Conservation (phyloP, 1,140 invertebrate genomes). For the Drosophila neocordata region DNA sequence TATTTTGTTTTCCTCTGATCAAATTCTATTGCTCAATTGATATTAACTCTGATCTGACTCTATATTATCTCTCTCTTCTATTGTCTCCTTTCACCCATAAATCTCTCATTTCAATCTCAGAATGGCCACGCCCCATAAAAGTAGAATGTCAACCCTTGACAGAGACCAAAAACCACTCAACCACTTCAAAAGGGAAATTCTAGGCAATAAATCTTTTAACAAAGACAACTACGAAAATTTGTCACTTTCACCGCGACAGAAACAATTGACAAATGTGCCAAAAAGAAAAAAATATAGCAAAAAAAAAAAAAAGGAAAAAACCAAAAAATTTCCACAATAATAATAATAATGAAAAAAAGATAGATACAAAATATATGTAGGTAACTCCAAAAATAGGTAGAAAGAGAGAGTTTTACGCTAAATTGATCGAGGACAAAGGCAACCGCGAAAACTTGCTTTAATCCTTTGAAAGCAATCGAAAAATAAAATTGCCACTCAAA, state of each 20-base stretch:
- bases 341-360: constrained; percentile 31
- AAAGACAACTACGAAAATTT: constrained; percentile 59
- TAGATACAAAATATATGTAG: neutral
- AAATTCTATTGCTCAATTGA: neutral
- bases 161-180: constrained; percentile 52
- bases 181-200: constrained; percentile 57
- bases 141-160: constrained; percentile 58
- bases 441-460: constrained; percentile 51
- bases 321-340: constrained; percentile 36
- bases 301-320: constrained; percentile 33
- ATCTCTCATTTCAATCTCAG: constrained; percentile 54
- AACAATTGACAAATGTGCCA: constrained; percentile 67
- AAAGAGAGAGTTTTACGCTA: constrained; percentile 68
- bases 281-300: constrained; percentile 34
- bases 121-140: constrained; percentile 43
- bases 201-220: constrained; percentile 60
- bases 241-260: constrained; percentile 62
- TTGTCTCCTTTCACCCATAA: constrained; percentile 37
- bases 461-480: constrained; percentile 58
- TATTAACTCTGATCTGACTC: neutral
- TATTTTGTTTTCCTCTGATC: neutral
- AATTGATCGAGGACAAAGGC: constrained; percentile 64
- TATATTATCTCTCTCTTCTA: neutral
- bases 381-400: constrained; percentile 8
- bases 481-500: constrained; percentile 65